Evolutionary conservation across 2,113 vertebrate genomes (phyloP).

Genomic region (Gambusia holbrooki): DNA sequence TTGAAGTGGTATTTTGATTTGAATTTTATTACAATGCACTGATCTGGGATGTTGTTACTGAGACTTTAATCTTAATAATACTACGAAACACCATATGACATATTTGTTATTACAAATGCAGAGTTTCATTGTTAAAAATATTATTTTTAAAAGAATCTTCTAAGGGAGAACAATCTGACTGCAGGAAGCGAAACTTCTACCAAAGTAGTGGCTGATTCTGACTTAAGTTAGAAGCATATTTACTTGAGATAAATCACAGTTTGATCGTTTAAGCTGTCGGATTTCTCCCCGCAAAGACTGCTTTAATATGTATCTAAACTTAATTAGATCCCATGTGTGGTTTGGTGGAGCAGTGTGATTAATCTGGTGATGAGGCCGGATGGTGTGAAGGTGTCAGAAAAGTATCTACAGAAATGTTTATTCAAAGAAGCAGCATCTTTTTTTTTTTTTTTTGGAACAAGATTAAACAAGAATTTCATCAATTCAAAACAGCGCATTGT

Average conservation of each 20-base stretch:
- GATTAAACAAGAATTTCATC: background rate
- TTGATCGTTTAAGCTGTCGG: background rate
- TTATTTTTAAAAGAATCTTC: no score
- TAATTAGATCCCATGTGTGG: background rate
- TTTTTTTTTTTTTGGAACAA: background rate
- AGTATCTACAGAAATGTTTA: background rate
- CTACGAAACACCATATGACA: background rate
- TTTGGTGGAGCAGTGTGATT: slow-evolving; percentile 3
- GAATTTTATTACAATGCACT: background rate
- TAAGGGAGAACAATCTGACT: background rate
- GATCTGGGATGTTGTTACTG: background rate
- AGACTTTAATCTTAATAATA: background rate
- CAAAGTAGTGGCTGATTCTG: background rate
- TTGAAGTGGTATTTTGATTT: background rate
- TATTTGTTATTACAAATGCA: background rate
- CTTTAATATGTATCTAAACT: background rate
- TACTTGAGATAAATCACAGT: background rate
- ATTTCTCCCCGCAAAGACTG: background rate
- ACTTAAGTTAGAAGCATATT: background rate
- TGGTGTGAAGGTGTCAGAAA: background rate
- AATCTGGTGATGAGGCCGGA: background rate
- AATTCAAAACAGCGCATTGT: background rate
- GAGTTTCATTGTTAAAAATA: background rate
- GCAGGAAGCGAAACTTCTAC: background rate
- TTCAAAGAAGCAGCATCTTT: background rate